These are phyloP conservation scores for Sinelater perroti DNA, from an alignment of 2,888 invertebrate genomes.

Conservation along the genomic window DNA sequence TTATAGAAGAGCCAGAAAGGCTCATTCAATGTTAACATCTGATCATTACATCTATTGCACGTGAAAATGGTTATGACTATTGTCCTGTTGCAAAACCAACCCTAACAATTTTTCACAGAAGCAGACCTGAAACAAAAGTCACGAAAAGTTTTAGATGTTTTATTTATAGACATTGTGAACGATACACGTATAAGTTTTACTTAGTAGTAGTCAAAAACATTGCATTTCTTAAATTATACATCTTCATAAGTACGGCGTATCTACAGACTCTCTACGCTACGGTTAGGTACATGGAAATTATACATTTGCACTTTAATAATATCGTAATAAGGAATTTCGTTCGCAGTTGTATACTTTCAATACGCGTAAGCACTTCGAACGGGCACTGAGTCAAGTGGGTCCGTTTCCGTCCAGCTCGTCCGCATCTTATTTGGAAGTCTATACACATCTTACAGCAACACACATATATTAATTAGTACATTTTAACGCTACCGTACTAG, in stretches of 20 bases:
- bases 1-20: too few relatives aligned
- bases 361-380: constrained; percentile 28
- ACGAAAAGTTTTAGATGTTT: constrained; percentile 43
- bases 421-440: constrained; percentile 8
- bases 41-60: too few relatives aligned
- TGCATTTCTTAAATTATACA: constrained; percentile 48
- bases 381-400: constrained; percentile 10
- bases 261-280: constrained; percentile 48
- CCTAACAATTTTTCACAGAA: too few relatives aligned
- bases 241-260: constrained; percentile 55
- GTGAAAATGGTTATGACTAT: too few relatives aligned
- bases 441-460: constrained; percentile 24
- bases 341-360: constrained; percentile 27
- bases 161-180: constrained; percentile 54
- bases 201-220: constrained; percentile 54
- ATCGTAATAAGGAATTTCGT: constrained; percentile 27
- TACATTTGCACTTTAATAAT: constrained; percentile 37
- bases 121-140: constrained; percentile 1
- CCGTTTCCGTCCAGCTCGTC: neutral
- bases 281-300: constrained; percentile 41
- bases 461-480: constrained; percentile 32
- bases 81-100: too few relatives aligned
- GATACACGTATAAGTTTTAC: constrained; percentile 53
- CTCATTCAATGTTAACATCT: too few relatives aligned
- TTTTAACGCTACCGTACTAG: constrained; percentile 17